Conservation (phyloP, 1,140 invertebrate species). For the Homalodisca vitripennis region DNA sequence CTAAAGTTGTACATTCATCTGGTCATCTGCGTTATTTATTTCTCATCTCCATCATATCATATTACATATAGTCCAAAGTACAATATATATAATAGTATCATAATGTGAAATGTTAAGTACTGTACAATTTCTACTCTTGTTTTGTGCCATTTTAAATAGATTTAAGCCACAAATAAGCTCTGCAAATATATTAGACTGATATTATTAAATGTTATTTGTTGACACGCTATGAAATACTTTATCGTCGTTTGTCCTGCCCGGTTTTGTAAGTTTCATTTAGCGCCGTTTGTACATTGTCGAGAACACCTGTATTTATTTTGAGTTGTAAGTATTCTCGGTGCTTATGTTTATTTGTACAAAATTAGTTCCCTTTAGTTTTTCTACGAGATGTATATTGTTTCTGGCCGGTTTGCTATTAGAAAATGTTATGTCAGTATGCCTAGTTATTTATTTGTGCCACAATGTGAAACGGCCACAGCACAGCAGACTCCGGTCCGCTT, state of each 20-base stretch:
- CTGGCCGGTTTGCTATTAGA: too few relatives aligned
- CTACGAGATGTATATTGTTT: too few relatives aligned
- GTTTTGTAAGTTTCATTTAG: not conserved
- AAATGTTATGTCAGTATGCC: slow-evolving; percentile 1
- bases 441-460: slow-evolving; percentile 7
- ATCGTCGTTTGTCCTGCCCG: slow-evolving; percentile 8
- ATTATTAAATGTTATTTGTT: slow-evolving; percentile 31
- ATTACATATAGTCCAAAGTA: slow-evolving; percentile 12
- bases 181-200: slow-evolving; percentile 28
- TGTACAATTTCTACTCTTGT: not conserved
- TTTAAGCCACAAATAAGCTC: slow-evolving; percentile 18
- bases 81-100: slow-evolving; percentile 1
- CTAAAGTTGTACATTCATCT: not conserved
- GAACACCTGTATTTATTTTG: slow-evolving; percentile 17
- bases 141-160: slow-evolving; percentile 22
- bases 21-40: slow-evolving; percentile 10
- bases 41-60: slow-evolving; percentile 4
- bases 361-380: slow-evolving; percentile 5
- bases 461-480: too few relatives aligned
- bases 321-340: not conserved
- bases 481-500: too few relatives aligned
- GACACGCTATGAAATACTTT: slow-evolving; percentile 5
- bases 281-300: slow-evolving; percentile 6
- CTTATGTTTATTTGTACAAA: slow-evolving; percentile 15
- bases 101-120: not conserved